A percentile compares a stretch with the other conserved stretches of the same genome.
phyloP scores from a whole-genome alignment of 2,797 vertebrate species.

The Bradypodion ventrale region DNA sequence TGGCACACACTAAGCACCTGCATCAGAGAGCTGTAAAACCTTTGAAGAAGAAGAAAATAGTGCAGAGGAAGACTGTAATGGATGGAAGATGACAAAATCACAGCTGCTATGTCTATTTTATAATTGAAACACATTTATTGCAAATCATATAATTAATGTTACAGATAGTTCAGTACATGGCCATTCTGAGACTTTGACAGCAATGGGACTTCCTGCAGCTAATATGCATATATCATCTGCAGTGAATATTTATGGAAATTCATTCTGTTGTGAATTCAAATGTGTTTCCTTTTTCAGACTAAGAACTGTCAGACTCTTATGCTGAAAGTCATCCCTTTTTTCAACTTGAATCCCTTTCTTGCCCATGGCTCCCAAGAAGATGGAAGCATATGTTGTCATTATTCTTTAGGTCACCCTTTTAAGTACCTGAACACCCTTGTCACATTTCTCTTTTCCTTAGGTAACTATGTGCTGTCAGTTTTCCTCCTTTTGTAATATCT shows the following conservation, averaged over 20 bases:
- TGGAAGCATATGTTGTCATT: neutral
- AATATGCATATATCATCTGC: neutral
- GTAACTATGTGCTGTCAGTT: no score
- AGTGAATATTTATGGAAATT: no score
- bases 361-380: neutral
- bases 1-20: no score
- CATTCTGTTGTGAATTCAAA: no score
- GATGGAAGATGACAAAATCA: no score
- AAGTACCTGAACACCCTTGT: neutral
- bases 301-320: neutral
- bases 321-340: neutral
- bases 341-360: neutral
- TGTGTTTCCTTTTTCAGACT: no score
- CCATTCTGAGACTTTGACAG: neutral
- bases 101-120: neutral
- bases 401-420: conserved; percentile 2
- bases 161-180: neutral
- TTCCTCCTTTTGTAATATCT: no score
- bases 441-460: neutral
- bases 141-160: neutral
- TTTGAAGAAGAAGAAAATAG: no score
- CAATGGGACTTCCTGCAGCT: neutral
- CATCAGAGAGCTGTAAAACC: no score
- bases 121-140: neutral
- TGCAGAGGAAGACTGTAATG: no score